Base-by-base conservation (phyloP, 2,113 vertebrate genomes). In the Oriolus oriolus region DNA sequence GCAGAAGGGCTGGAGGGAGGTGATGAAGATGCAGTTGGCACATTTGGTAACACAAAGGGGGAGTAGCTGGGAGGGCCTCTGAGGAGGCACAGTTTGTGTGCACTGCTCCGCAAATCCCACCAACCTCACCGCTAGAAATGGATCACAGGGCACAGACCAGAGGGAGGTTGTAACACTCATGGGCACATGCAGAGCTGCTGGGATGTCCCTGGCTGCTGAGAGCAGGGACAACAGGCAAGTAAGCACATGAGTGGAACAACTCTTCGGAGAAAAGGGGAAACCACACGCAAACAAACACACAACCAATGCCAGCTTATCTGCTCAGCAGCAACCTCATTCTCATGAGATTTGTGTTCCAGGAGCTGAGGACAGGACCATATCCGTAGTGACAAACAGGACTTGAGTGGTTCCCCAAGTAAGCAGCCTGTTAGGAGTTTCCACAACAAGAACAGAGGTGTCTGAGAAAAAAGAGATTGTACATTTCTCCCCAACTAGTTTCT, bases 31-130 rank as follows among this genome's bases (percentile, higher is more conserved):
- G 37, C 74, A 69, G 60, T 3, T 57, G 21, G 19, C 31, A 57
- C 4, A 1, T 35, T 49, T 35, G 31, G 52, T 57, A 9, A 10
- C 27, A 42, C 7, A 1, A 6, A 3, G 2, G 22, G 37, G 37
- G 37, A 52, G 45, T 24, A 66, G 54, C 54, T 44, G 54, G 12
- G 22, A 33, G 15, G 35, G 39, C 31, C 44, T 59, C 33, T 8
- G 45, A 68, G 50, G 45, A 74, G 7, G 13, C 12, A 39, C 16
- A 9, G 35, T 39, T n/a, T 7, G 26, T 4, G 6, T n/a, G 61
- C 30, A 35, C 20, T 35, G 45, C n/a, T 63, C 39, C 54, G 52
- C 33, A 91, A 52, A 56, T 8, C 23, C 44, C 76, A 17, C 13
- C 8, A 7, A 23, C 7, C 8, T 53, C 24, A 11, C 9, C 33